These are phyloP conservation scores for Brachyptera risi DNA, from an alignment of 2,888 invertebrate genomes.

Conservation along the genomic window DNA sequence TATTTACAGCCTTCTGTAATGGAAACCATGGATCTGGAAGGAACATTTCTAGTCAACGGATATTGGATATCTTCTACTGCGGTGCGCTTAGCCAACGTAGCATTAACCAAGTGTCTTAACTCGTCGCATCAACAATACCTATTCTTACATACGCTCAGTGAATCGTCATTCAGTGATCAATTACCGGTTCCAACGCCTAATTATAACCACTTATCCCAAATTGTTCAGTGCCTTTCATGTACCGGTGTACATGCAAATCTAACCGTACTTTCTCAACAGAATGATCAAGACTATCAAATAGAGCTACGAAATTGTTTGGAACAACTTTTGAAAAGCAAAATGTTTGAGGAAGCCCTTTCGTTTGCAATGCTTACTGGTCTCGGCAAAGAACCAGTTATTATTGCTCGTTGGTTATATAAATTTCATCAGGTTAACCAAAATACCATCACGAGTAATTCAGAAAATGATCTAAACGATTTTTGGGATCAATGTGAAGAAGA, in stretches of 20 bases:
- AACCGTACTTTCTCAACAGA: slow-evolving; percentile 36
- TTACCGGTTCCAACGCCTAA: slow-evolving; percentile 34
- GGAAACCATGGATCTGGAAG: slow-evolving; percentile 12
- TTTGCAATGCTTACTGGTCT: slow-evolving; percentile 48
- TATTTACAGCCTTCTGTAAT: slow-evolving; percentile 5
- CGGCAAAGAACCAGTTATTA: slow-evolving; percentile 40
- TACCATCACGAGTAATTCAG: slow-evolving; percentile 39
- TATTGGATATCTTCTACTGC: slow-evolving; percentile 55
- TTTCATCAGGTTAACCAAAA: slow-evolving; percentile 36
- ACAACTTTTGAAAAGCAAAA: slow-evolving; percentile 48
- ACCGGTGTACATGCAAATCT: slow-evolving; percentile 23
- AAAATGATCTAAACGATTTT: slow-evolving; percentile 49
- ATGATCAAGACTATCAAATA: slow-evolving; percentile 47
- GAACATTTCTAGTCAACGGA: slow-evolving; percentile 45
- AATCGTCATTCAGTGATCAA: slow-evolving; percentile 38
- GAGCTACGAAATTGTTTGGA: slow-evolving; percentile 54
- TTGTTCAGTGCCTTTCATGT: slow-evolving; percentile 25
- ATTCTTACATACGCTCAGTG: slow-evolving; percentile 50
- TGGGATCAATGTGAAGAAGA: slow-evolving; percentile 59
- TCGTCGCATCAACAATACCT: slow-evolving; percentile 61
- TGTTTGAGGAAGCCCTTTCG: slow-evolving; percentile 56
- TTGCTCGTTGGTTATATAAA: slow-evolving; percentile 38
- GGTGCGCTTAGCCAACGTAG: slow-evolving; percentile 56
- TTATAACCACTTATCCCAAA: slow-evolving; percentile 14
- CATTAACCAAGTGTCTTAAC: slow-evolving; percentile 57